These are phyloP conservation scores for Sylvilagus floridanus DNA, from an alignment of 2,797 vertebrate species.

Conservation along the genomic window DNA sequence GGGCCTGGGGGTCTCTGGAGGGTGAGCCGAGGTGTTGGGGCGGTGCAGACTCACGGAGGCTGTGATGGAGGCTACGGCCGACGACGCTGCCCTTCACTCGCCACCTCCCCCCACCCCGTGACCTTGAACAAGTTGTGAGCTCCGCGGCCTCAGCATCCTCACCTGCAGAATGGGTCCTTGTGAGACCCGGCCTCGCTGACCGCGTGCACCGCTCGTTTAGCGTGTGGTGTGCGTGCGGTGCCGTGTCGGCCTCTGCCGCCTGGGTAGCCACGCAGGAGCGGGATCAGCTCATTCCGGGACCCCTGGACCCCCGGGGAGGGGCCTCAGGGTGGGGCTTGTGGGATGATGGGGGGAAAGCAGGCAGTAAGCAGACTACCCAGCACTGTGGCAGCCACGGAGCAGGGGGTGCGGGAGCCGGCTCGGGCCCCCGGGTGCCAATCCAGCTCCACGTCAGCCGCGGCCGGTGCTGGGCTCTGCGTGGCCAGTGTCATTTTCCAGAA, in stretches of 20 bases:
- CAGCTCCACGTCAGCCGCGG: not conserved
- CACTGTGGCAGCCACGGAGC: not conserved
- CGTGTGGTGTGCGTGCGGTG: rapidly evolving
- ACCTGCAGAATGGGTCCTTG: not conserved
- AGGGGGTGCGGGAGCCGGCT: not conserved
- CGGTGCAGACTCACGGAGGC: rapidly evolving
- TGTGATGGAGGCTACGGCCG: not conserved
- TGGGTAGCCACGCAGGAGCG: not conserved
- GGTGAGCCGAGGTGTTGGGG: not conserved
- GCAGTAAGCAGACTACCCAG: rapidly evolving
- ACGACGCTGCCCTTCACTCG: not conserved
- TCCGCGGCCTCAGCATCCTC: not conserved
- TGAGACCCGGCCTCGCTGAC: no score
- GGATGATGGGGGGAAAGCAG: not conserved
- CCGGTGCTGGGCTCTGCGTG: rapidly evolving
- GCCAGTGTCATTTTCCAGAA: not conserved
- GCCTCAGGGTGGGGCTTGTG: rapidly evolving
- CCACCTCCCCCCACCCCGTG: no score
- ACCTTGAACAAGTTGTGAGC: not conserved
- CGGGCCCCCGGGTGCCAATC: not conserved
- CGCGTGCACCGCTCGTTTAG: rapidly evolving
- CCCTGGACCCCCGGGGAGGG: not conserved
- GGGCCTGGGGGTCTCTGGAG: not conserved
- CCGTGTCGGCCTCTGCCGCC: rapidly evolving
- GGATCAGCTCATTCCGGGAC: rapidly evolving